A percentile compares a stretch with the other conserved stretches of the same genome.
Conservation (phyloP, 37 sponge, comb jelly and placozoan genomes). For the Chondrilla cf. caribensis region DNA sequence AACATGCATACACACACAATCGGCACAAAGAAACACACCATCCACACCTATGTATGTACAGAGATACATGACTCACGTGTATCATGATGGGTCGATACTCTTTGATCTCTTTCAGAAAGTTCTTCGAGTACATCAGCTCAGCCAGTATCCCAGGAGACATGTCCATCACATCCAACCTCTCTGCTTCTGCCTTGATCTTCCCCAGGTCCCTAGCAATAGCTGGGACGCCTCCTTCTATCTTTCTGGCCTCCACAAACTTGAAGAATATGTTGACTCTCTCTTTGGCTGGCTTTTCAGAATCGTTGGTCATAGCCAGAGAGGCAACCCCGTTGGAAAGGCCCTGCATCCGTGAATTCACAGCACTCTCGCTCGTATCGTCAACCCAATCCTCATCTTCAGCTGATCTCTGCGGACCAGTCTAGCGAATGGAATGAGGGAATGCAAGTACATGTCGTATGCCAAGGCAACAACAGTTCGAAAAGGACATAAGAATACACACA, state of each 20-base stretch:
- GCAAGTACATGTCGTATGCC: no score
- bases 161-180: slow-evolving; percentile 90
- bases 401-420: slow-evolving; percentile 21
- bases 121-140: slow-evolving; percentile 83
- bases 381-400: slow-evolving; percentile 84
- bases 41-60: not conserved
- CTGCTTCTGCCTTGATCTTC: slow-evolving; percentile 88
- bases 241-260: slow-evolving; percentile 81
- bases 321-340: slow-evolving; percentile 51
- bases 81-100: slow-evolving; percentile 83
- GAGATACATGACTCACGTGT: slow-evolving; percentile 74
- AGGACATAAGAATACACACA: not conserved
- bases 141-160: slow-evolving; percentile 89
- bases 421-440: no score
- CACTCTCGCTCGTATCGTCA: slow-evolving; percentile 80
- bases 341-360: slow-evolving; percentile 73
- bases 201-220: slow-evolving; percentile 32
- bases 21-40: no score
- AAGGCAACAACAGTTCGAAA: not conserved
- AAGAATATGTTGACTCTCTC: slow-evolving; percentile 86
- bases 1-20: no score
- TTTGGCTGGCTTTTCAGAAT: slow-evolving; percentile 59
- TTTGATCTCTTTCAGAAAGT: slow-evolving; percentile 79
- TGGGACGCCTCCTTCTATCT: slow-evolving; percentile 49
- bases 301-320: slow-evolving; percentile 52